These are phyloP conservation scores for Rhea pennata DNA, from an alignment of 2,113 vertebrate genomes.

Conservation along the genomic window DNA sequence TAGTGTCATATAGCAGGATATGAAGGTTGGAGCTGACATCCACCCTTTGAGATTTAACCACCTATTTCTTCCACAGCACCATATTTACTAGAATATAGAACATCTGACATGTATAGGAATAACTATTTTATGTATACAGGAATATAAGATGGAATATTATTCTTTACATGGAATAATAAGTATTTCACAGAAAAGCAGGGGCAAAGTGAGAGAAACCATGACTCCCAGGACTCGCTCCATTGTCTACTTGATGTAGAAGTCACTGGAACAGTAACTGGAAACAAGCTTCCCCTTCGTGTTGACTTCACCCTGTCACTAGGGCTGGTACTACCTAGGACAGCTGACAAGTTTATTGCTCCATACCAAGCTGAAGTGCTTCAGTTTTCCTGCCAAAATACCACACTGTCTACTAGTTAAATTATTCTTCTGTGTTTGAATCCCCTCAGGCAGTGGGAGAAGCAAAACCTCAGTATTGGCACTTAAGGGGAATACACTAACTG, in stretches of 20 bases:
- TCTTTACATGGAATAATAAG: neutral
- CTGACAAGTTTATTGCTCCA: neutral
- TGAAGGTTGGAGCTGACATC: rapidly evolving
- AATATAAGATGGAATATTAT: rapidly evolving
- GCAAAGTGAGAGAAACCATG: rapidly evolving
- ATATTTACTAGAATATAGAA: neutral
- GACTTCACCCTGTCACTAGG: neutral
- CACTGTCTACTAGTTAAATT: neutral
- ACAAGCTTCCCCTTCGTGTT: neutral
- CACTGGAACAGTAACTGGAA: neutral
- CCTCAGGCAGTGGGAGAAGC: neutral
- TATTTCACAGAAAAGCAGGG: neutral
- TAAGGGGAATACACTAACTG: neutral
- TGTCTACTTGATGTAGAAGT: neutral
- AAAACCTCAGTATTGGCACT: neutral
- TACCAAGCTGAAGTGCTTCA: rapidly evolving
- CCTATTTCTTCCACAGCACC: neutral
- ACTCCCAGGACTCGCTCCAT: neutral
- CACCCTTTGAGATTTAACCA: neutral
- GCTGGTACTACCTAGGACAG: neutral
- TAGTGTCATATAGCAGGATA: neutral
- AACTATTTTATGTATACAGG: no score
- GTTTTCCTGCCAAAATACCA: neutral
- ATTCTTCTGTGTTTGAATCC: neutral
- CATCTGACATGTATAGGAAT: rapidly evolving